These are phyloP conservation scores for Glomeris marginata DNA, from an alignment of 2,888 invertebrate genomes.

Conservation along the genomic window DNA sequence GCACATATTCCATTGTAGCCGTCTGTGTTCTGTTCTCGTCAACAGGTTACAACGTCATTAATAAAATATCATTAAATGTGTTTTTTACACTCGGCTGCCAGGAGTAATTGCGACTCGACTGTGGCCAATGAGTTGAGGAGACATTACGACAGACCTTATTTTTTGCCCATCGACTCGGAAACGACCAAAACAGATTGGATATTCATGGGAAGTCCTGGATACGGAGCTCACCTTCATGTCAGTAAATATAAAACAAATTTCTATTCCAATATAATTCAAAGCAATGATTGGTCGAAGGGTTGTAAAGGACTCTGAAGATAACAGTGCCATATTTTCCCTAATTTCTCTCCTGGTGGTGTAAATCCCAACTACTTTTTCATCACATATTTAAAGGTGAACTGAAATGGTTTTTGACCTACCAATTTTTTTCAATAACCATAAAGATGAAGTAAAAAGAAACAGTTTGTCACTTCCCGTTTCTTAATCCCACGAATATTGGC, in stretches of 20 bases:
- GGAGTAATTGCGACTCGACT: slow-evolving; percentile 86
- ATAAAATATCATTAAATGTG: not conserved
- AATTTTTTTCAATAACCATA: too few species aligned
- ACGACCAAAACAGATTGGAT: slow-evolving; percentile 88
- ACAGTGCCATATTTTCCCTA: not conserved
- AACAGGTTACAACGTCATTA: not conserved
- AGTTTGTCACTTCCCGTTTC: too few species aligned
- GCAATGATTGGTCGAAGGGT: not conserved
- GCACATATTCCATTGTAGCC: too few species aligned
- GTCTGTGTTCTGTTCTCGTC: too few species aligned
- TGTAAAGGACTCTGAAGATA: not conserved
- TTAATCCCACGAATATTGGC: too few species aligned
- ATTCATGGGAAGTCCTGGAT: slow-evolving; percentile 89
- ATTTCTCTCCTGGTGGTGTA: too few species aligned
- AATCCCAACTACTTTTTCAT: too few species aligned
- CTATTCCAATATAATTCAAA: not conserved
- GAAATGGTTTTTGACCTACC: too few species aligned
- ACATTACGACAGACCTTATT: slow-evolving; percentile 73
- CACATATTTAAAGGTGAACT: too few species aligned
- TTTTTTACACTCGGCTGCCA: slow-evolving; percentile 23
- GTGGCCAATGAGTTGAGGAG: slow-evolving; percentile 59
- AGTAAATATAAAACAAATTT: too few species aligned
- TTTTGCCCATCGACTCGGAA: slow-evolving; percentile 70
- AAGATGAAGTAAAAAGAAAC: too few species aligned
- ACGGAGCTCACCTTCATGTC: slow-evolving; percentile 92